Evolutionary conservation across 2,797 vertebrate species (phyloP).

Genomic region (Antrozous pallidus): DNA sequence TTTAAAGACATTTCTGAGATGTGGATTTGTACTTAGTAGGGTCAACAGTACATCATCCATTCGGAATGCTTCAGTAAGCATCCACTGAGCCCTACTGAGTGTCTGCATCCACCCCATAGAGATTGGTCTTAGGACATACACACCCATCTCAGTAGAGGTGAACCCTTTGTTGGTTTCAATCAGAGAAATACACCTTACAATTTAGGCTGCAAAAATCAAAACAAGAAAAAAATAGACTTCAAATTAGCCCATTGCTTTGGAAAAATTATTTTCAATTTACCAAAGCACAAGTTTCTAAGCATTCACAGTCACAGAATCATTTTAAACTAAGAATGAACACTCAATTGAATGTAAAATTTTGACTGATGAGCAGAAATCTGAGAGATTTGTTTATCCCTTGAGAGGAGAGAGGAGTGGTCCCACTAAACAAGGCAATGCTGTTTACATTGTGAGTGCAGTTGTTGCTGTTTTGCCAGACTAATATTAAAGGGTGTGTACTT

Average conservation of each 20-base stretch:
- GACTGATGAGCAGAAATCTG: conserved; percentile 43
- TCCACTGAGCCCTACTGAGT: neutral
- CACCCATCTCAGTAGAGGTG: neutral
- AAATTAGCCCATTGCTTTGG: conserved; percentile 54
- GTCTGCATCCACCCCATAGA: neutral
- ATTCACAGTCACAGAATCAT: conserved; percentile 21
- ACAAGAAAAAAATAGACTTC: conserved; percentile 53
- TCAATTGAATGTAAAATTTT: conserved; percentile 60
- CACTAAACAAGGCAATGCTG: neutral
- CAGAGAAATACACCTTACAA: neutral
- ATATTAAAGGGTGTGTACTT: conserved; percentile 12
- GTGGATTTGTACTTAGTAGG: neutral
- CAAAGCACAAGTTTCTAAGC: conserved; percentile 45
- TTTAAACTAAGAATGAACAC: conserved; percentile 56
- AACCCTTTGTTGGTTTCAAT: neutral
- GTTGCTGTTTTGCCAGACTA: conserved; percentile 1
- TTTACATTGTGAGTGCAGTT: neutral
- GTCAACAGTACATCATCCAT: neutral
- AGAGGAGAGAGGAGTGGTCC: neutral
- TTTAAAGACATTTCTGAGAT: neutral
- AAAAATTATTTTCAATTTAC: conserved; percentile 68
- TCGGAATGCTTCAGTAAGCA: neutral
- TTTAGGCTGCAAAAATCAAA: conserved; percentile 46
- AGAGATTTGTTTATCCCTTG: conserved; percentile 23
- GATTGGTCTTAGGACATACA: neutral